Base-by-base conservation (phyloP, 2,888 invertebrate species). In the Parelbella ahira region DNA sequence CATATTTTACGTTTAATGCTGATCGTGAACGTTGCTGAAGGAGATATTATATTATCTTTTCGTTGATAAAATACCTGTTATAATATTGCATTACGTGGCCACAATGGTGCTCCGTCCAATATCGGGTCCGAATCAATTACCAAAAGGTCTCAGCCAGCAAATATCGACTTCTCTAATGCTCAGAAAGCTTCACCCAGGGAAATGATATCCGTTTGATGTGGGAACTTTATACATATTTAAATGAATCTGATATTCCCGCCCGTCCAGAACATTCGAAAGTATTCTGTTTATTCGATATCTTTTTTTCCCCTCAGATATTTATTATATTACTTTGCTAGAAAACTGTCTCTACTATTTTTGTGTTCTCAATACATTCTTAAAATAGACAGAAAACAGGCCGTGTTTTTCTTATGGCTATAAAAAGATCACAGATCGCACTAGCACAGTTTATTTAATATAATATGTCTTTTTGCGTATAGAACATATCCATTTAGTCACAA, bases 201-300 rank as follows among this genome's bases (percentile, higher is more conserved):
- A 60, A 61, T 58, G 60, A 61, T 59, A 48, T 48, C 49, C 53
- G 53, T 51, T 67, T 66, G 62, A 60, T 59, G 64, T 60, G 55
- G 51, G 42, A 53, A 50, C 53, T 55, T 60, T 61, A 61, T 68
- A 68, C 68, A 64, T 68, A 70, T 69, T 69, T 70, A 65, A 68
- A 68, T 62, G 57, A 59, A 59, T 60, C 58, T 55, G 54, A 63
- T 66, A 60, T 24, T 63, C 56, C 56, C 45, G 39, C 34, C 44
- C 44, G 34, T 33, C 30, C 30, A 30, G 29, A 30, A 24, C 10
- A 39, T 38, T 38, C 30, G 38, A 24, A 49, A 45, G 32, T 43
- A 37, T 45, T 44, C 41, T 41, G 43, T 49, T 44, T 44, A 44
- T 41, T 30, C 13, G 45, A 45, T 32, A 38, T 48, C 24, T 33